Percentiles rank a stretch among this genome's conserved stretches.
phyloP scores from a whole-genome alignment of 2,113 vertebrate species.

The Dendrocopos noguchii region DNA sequence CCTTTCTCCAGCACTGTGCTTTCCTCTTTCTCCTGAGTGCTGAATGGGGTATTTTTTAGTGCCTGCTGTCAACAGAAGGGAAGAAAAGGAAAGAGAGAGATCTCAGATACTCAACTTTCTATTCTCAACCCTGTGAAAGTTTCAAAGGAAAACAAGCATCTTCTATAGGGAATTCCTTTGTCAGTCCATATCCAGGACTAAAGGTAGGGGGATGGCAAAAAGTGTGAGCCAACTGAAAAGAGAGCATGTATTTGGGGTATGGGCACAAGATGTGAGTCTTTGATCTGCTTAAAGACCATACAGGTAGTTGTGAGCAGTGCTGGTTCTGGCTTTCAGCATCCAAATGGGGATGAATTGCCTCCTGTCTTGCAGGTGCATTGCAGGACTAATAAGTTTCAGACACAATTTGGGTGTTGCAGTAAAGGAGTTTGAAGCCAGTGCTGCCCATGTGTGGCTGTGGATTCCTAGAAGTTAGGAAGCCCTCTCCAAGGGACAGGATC shows the following conservation, averaged over 20 bases:
- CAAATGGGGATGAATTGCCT: neutral
- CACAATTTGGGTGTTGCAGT: neutral
- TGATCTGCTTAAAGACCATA: neutral
- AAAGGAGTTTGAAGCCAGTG: accelerated
- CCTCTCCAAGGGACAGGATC: neutral
- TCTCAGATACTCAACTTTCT: neutral
- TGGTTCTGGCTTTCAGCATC: neutral
- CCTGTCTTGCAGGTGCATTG: neutral
- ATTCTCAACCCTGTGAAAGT: neutral
- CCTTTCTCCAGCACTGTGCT: neutral
- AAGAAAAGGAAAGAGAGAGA: neutral
- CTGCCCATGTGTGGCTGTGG: accelerated
- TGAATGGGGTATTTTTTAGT: neutral
- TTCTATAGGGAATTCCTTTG: neutral
- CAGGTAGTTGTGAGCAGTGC: neutral
- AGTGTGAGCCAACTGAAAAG: neutral
- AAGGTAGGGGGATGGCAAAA: neutral
- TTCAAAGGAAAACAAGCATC: neutral
- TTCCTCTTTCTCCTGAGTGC: neutral
- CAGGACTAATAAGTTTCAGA: neutral
- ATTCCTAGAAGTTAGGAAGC: neutral
- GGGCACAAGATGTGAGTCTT: neutral
- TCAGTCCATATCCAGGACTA: accelerated
- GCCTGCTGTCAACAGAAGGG: neutral
- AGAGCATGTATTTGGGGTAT: neutral